Conservation (phyloP, 2,888 invertebrate genomes). For the Hydrotaea cyrtoneurina region DNA sequence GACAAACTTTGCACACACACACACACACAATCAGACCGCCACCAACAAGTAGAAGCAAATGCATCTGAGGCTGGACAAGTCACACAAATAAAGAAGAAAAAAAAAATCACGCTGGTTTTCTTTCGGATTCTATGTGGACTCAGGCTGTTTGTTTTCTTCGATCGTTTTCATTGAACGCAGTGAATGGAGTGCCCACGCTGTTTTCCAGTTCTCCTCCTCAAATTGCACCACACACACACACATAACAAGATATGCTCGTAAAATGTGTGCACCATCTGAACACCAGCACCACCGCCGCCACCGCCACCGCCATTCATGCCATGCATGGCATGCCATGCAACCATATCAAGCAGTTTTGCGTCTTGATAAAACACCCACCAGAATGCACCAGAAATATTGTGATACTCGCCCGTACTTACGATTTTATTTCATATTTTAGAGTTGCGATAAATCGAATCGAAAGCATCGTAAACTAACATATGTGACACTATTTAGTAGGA, state of each 20-base stretch:
- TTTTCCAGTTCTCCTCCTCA: slow-evolving; percentile 12
- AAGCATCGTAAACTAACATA: background rate
- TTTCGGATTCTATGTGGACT: background rate
- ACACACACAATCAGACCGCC: background rate
- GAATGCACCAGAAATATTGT: slow-evolving; percentile 26
- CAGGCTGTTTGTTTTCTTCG: background rate
- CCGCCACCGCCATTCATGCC: background rate
- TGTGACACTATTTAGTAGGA: background rate
- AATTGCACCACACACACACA: background rate
- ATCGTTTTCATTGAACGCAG: background rate
- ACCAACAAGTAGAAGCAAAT: background rate
- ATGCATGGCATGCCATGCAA: background rate
- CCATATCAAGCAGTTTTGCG: slow-evolving; percentile 49
- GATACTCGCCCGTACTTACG: background rate
- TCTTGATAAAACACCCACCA: slow-evolving; percentile 62
- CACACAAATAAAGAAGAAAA: background rate
- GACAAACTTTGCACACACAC: background rate
- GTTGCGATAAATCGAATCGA: background rate
- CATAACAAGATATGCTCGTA: background rate
- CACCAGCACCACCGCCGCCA: background rate
- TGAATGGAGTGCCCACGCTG: background rate
- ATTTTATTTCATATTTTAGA: background rate
- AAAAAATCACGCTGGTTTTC: background rate
- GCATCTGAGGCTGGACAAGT: background rate
- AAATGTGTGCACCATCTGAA: background rate